A percentile compares a stretch with the other conserved stretches of the same genome.
These are phyloP conservation scores for Champsocephalus esox DNA, from an alignment of 2,797 vertebrate genomes.

Conservation along the genomic window DNA sequence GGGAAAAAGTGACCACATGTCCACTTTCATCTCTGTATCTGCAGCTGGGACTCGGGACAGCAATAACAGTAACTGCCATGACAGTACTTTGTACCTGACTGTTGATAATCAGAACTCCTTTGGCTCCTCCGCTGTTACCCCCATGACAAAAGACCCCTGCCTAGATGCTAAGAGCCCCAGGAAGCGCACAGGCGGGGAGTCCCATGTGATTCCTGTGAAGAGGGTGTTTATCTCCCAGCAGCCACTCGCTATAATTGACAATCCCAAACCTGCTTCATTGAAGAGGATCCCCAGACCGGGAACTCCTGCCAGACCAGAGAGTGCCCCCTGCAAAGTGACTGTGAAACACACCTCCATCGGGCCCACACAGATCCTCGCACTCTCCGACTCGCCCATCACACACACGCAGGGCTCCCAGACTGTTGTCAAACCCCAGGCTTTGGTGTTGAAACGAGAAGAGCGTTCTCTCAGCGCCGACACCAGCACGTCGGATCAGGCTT, in stretches of 20 bases:
- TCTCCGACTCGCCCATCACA: conserved; percentile 86
- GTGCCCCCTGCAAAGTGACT: conserved; percentile 86
- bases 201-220: conserved; percentile 93
- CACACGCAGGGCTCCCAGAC: conserved; percentile 80
- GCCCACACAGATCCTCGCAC: conserved; percentile 84
- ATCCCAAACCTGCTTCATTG: conserved; percentile 82
- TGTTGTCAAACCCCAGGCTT: conserved; percentile 81
- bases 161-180: conserved; percentile 90
- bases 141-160: conserved; percentile 85
- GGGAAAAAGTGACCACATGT: conserved; percentile 87
- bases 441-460: conserved; percentile 85
- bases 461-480: conserved; percentile 69
- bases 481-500: conserved; percentile 82
- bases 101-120: conserved; percentile 90
- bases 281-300: conserved; percentile 89
- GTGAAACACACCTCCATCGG: conserved; percentile 82
- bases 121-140: conserved; percentile 79
- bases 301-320: conserved; percentile 87
- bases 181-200: conserved; percentile 91
- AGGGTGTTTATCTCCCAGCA: conserved; percentile 94
- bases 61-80: conserved; percentile 88
- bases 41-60: conserved; percentile 86
- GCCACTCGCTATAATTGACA: conserved; percentile 79
- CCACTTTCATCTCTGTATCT: conserved; percentile 80
- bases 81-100: conserved; percentile 89